Evolutionary conservation across 2,113 vertebrate species (phyloP).

Genomic region (Uropsilus gracilis): DNA sequence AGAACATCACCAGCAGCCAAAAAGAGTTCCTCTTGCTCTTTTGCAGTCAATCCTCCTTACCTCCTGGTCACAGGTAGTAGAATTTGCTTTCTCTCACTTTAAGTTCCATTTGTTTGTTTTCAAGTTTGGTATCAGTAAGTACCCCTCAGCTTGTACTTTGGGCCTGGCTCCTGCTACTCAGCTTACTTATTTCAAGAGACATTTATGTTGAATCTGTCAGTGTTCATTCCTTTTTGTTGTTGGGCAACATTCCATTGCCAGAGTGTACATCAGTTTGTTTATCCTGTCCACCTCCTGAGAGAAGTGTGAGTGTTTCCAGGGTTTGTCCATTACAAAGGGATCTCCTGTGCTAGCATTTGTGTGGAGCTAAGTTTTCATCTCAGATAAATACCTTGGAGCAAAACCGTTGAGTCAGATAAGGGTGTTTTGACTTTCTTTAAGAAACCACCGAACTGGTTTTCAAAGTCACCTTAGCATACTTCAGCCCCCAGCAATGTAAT

Average conservation of each 20-base stretch:
- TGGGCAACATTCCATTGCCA: rapidly evolving
- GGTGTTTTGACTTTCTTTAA: too few relatives aligned
- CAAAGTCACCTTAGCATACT: too few relatives aligned
- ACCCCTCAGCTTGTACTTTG: background rate
- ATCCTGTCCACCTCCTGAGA: too few relatives aligned
- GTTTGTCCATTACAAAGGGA: too few relatives aligned
- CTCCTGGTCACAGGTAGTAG: background rate
- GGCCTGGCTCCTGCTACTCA: background rate
- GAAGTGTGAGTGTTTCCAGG: too few relatives aligned
- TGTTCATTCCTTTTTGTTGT: background rate
- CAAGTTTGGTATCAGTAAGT: background rate
- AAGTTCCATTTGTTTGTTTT: background rate
- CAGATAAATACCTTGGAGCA: too few relatives aligned
- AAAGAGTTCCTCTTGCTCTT: background rate
- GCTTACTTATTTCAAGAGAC: background rate
- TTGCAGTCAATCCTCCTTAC: background rate
- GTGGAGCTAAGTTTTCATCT: too few relatives aligned
- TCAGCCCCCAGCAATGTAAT: too few relatives aligned
- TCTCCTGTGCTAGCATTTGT: too few relatives aligned
- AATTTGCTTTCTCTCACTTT: background rate
- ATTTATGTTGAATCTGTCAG: rapidly evolving
- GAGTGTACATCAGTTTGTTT: rapidly evolving
- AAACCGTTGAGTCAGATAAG: too few relatives aligned
- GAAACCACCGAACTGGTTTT: too few relatives aligned
- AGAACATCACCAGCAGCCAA: background rate